Conservation (phyloP, 2,888 invertebrate species). For the Yponomeuta plumbellus region DNA sequence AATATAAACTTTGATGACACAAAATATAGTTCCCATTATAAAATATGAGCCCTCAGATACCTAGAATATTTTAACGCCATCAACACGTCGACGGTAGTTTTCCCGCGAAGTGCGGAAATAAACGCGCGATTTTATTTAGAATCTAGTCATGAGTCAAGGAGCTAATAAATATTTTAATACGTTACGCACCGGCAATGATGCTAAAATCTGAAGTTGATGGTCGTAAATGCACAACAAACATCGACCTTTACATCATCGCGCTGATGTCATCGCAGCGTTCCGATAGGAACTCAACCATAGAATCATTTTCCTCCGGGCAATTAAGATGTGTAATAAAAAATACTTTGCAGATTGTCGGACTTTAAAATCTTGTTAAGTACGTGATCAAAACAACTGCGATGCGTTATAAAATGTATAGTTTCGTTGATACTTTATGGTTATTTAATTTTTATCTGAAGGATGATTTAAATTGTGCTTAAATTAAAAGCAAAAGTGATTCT, state of each 20-base stretch:
- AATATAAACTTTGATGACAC: no score
- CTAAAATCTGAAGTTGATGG: not conserved
- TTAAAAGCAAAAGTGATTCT: no score
- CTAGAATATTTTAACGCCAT: not conserved
- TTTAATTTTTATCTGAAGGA: no score
- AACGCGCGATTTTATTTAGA: not conserved
- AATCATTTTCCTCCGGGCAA: not conserved
- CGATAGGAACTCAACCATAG: not conserved
- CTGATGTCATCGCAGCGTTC: not conserved
- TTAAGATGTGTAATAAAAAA: not conserved
- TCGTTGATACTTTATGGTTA: no score
- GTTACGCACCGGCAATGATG: not conserved
- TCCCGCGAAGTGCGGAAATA: not conserved
- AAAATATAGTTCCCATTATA: no score
- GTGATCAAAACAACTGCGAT: no score
- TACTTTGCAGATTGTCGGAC: not conserved
- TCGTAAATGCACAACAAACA: not conserved
- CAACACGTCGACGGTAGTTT: not conserved
- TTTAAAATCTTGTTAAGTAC: no score
- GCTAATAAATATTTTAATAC: not conserved
- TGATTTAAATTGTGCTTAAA: no score
- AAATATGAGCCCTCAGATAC: no score
- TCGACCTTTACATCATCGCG: not conserved
- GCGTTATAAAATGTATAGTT: no score
- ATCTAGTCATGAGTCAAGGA: not conserved